Base-by-base conservation (phyloP, 2,888 invertebrate genomes). In the Tetranychus piercei region DNA sequence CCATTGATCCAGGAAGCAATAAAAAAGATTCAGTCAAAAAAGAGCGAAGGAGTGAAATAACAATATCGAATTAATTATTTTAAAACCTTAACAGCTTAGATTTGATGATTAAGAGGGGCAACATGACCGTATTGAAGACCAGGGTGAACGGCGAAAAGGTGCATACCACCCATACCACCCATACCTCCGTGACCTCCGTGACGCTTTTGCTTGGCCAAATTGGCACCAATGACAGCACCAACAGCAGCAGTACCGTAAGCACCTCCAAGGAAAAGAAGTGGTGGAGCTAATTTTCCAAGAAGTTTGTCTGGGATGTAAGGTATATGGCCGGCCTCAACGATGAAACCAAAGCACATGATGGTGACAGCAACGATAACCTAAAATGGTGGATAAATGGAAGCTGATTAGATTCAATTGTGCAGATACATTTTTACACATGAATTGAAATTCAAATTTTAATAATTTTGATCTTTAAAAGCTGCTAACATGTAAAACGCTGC, bases 231-330 rank as follows among this genome's bases (percentile, higher is more conserved):
- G 34, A 23, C 22, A 5, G 69, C 69, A 69, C 69, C 69, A 69
- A 23, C 20, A 22, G 20, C 69, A 22, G 69, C 69, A 69, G 22
- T 22, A 23, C 69, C 69, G 34, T 69, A 69, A 20, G 69, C 69
- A 69, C 69, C 22, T 20, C 69, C 69, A 9, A 69, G 34, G 69
- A 69, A 69, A 23, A 69, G 69, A 6, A 69, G 20, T 23, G 69
- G 69, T 20, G 69, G 69, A 69, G 69, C 69, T 23, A 69, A 23
- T 69, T 69, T 69, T 11, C 69, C 69, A 6, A 69, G 69, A 22
- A 69, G 69, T 69, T 69, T 69, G 34, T 69, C 69, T 11, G 69
- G 69, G 20, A 69, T 69, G 69, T 69, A 69, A 20, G 69, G 69
- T 1, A 69, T 22, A 20, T 69, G 20, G 22, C 20, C 20, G 6